phyloP scores from a whole-genome alignment of 2,888 invertebrate species.

The Heliconius ismenius region DNA sequence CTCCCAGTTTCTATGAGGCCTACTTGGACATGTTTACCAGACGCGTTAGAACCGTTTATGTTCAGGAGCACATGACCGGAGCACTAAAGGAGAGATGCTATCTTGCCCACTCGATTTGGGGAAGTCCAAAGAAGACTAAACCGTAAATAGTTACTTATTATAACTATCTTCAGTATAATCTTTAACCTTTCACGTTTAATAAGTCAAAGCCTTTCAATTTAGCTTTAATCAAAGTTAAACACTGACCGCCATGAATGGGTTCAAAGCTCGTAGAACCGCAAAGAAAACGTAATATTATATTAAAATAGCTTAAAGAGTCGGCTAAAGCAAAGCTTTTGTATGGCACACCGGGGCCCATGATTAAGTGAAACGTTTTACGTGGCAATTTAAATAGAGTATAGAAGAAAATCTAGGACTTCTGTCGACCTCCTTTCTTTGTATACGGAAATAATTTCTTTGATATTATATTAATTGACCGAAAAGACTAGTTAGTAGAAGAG shows the following conservation, averaged over 20 bases:
- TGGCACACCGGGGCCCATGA: constrained; percentile 35
- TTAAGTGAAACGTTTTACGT: constrained; percentile 40
- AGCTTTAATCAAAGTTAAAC: constrained; percentile 36
- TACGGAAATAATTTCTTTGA: constrained; percentile 46
- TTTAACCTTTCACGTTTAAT: constrained; percentile 7
- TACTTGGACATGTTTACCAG: too few species aligned
- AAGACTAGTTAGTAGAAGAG: constrained; percentile 6
- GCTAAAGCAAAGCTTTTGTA: constrained; percentile 41
- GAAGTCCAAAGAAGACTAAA: too few species aligned
- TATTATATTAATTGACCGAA: constrained; percentile 46
- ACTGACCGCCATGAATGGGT: constrained; percentile 34
- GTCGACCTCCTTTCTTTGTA: constrained; percentile 41
- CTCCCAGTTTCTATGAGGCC: too few species aligned
- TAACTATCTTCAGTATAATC: constrained; percentile 5
- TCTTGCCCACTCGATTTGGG: too few species aligned
- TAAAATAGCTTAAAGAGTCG: constrained; percentile 40
- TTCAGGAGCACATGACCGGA: too few species aligned
- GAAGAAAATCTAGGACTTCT: constrained; percentile 40
- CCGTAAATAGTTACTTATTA: background rate
- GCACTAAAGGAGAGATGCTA: too few species aligned
- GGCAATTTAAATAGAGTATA: constrained; percentile 43
- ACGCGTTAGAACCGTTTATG: too few species aligned
- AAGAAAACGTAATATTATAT: constrained; percentile 41
- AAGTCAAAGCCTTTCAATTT: constrained; percentile 23
- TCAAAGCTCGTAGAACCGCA: constrained; percentile 35